Conservation (phyloP, 2,113 vertebrate species). For the Sylvilagus bachmani region DNA sequence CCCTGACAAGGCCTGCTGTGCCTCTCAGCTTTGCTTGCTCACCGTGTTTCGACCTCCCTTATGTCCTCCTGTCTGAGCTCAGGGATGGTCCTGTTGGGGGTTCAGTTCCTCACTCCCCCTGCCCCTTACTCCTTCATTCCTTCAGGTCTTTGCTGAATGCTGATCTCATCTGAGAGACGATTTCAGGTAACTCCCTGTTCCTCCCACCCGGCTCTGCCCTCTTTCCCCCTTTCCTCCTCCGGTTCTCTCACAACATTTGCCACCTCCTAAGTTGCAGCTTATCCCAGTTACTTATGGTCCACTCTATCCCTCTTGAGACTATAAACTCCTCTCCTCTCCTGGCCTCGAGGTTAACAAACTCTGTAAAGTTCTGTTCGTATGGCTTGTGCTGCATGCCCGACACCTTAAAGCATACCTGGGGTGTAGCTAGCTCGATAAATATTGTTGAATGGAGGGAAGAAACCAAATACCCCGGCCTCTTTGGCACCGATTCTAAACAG, state of each 20-base stretch:
- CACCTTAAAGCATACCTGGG: neutral
- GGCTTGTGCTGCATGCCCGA: neutral
- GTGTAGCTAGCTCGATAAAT: neutral
- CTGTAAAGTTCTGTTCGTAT: neutral
- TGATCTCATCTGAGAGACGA: neutral
- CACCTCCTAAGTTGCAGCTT: neutral
- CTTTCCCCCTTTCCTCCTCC: neutral
- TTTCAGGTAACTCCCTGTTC: neutral
- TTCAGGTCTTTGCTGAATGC: neutral
- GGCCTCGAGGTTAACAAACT: neutral
- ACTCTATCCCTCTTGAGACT: too few relatives aligned
- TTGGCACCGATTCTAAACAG: conserved; percentile 52
- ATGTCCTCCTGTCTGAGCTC: neutral
- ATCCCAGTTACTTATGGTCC: too few relatives aligned
- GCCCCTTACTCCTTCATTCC: too few relatives aligned
- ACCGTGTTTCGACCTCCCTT: too few relatives aligned
- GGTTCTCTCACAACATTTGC: neutral
- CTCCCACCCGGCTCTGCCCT: neutral
- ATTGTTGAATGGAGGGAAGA: conserved; percentile 21
- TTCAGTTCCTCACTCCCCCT: neutral
- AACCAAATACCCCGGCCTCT: conserved; percentile 30
- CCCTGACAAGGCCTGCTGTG: neutral
- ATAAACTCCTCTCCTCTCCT: neutral
- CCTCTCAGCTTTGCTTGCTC: neutral
- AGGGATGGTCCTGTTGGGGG: neutral